Percentiles rank a stretch among this genome's conserved stretches.
phyloP scores from a whole-genome alignment of 1,140 invertebrate species.

The Polyergus mexicanus region DNA sequence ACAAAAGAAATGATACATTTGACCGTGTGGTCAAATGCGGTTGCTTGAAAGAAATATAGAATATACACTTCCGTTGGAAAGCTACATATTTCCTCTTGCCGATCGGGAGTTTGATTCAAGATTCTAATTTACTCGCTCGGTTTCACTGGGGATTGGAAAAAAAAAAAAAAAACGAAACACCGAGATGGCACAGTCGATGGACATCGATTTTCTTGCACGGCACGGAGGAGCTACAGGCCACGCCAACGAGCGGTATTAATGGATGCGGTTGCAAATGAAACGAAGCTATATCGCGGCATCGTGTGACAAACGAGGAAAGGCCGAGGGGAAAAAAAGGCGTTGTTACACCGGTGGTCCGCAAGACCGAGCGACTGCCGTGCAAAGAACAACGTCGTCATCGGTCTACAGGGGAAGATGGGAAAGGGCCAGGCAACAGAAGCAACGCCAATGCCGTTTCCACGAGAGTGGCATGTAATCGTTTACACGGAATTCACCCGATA shows the following conservation, averaged over 20 bases:
- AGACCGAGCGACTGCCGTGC: slow-evolving; percentile 43
- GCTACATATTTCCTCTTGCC: background rate
- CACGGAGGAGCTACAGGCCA: slow-evolving; percentile 40
- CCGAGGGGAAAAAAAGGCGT: slow-evolving; percentile 35
- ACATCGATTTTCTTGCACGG: slow-evolving; percentile 53
- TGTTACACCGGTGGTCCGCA: background rate
- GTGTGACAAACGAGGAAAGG: slow-evolving; percentile 61
- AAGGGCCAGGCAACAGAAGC: slow-evolving; percentile 39
- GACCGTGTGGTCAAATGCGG: background rate
- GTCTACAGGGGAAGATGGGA: slow-evolving; percentile 38
- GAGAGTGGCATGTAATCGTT: slow-evolving; percentile 63
- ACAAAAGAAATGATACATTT: background rate
- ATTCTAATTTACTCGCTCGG: slow-evolving; percentile 48
- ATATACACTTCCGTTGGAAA: background rate
- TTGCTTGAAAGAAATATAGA: background rate
- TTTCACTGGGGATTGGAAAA: slow-evolving; percentile 9
- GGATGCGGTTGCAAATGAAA: slow-evolving; percentile 68
- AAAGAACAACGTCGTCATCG: slow-evolving; percentile 55
- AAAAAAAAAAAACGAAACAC: slow-evolving; percentile 34
- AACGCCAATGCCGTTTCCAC: slow-evolving; percentile 41
- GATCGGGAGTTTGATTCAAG: slow-evolving; percentile 32
- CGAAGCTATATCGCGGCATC: slow-evolving; percentile 43
- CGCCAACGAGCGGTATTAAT: slow-evolving; percentile 58
- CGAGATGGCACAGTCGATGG: slow-evolving; percentile 39
- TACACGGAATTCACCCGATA: slow-evolving; percentile 49